Conservation (phyloP, 2,888 invertebrate genomes). For the Synergus umbraculus region DNA sequence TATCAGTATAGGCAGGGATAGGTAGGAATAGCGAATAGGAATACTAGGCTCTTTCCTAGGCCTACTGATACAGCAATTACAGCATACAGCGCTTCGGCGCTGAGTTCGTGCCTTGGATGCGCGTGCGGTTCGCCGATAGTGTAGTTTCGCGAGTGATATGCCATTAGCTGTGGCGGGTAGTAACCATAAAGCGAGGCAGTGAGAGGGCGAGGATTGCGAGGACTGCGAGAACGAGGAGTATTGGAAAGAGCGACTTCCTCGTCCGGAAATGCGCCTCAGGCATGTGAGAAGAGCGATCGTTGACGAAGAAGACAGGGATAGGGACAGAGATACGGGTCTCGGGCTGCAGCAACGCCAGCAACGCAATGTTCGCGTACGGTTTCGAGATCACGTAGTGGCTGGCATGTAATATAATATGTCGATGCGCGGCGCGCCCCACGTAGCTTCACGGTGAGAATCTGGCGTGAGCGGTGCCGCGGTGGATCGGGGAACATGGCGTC, state of each 20-base stretch:
- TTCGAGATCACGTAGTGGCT: slow-evolving; percentile 79
- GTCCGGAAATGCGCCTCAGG: slow-evolving; percentile 55
- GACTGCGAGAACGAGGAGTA: slow-evolving; percentile 8
- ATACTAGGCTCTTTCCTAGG: slow-evolving; percentile 56
- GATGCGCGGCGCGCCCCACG: slow-evolving; percentile 75
- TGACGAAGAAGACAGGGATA: slow-evolving; percentile 44
- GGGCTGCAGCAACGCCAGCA: slow-evolving; percentile 71
- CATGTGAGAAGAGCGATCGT: slow-evolving; percentile 50
- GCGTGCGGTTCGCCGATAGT: slow-evolving; percentile 58
- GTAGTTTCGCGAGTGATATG: slow-evolving; percentile 47
- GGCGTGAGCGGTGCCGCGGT: slow-evolving; percentile 81
- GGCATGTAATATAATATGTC: slow-evolving; percentile 76
- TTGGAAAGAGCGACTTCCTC: slow-evolving; percentile 49
- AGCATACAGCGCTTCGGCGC: slow-evolving; percentile 58
- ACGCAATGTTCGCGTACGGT: slow-evolving; percentile 81
- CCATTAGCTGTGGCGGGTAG: slow-evolving; percentile 51
- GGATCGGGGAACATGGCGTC: slow-evolving; percentile 81
- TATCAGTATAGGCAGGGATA: too few relatives aligned
- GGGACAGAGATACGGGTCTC: slow-evolving; percentile 62
- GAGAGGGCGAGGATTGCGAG: slow-evolving; percentile 26
- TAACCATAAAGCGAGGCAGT: slow-evolving; percentile 12
- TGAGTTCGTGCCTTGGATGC: slow-evolving; percentile 69
- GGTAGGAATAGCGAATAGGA: background rate
- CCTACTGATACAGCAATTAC: slow-evolving; percentile 43
- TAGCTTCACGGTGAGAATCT: slow-evolving; percentile 82